Conservation (phyloP, 2,888 invertebrate species). For the Choristoneura rosaceana region DNA sequence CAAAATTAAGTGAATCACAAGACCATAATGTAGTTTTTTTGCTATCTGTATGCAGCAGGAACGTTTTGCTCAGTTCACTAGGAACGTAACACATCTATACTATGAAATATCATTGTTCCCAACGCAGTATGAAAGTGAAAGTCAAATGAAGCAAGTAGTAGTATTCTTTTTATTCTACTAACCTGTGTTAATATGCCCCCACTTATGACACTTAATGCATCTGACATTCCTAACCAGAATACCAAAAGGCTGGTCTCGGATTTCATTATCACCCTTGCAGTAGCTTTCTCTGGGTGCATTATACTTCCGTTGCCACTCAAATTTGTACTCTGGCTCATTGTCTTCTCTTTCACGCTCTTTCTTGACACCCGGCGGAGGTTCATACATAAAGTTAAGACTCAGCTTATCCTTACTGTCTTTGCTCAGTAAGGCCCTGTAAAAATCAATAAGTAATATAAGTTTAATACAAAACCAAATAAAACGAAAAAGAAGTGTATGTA, state of each 20-base stretch:
- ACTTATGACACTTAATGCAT: constrained; percentile 99
- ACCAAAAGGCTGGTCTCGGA: constrained; percentile 99
- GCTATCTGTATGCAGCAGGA: no score
- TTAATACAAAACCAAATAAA: neutral
- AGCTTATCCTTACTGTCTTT: constrained; percentile 99
- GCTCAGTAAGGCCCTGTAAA: constrained; percentile 94
- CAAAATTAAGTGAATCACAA: no score
- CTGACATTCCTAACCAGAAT: constrained; percentile 98
- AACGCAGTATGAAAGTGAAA: neutral
- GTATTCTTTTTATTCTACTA: constrained; percentile 18
- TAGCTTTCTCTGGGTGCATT: constrained; percentile 99
- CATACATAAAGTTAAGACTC: constrained; percentile 99
- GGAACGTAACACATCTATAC: no score
- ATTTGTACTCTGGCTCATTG: constrained; percentile 98
- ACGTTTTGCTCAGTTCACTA: no score
- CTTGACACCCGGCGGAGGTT: constrained; percentile 98
- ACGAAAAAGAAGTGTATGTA: neutral
- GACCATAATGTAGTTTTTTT: no score
- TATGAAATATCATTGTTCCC: neutral
- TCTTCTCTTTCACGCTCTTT: constrained; percentile 96
- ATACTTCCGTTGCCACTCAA: constrained; percentile 99
- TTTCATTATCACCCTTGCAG: constrained; percentile 98
- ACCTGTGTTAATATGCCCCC: constrained; percentile 99
- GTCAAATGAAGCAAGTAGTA: neutral
- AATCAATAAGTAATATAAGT: neutral